A percentile compares a stretch with the other conserved stretches of the same genome.
phyloP scores from a whole-genome alignment of 2,888 invertebrate genomes.

The Papilio protenor region DNA sequence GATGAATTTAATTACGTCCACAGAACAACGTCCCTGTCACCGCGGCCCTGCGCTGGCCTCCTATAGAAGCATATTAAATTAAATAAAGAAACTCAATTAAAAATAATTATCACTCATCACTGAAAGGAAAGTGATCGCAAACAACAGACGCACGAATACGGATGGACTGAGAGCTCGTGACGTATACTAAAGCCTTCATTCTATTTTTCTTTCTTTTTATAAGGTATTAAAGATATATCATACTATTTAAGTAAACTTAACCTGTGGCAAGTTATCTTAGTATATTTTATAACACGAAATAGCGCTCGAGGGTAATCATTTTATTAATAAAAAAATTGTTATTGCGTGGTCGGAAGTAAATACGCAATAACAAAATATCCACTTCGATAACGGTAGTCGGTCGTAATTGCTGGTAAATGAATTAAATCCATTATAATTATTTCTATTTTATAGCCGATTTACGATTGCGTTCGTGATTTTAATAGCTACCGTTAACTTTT shows the following conservation, averaged over 20 bases:
- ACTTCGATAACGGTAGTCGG: conserved; percentile 58
- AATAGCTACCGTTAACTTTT: conserved; percentile 49
- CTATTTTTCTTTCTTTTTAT: neutral
- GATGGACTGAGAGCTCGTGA: too few species aligned
- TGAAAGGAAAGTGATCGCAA: neutral
- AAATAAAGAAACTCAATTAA: neutral
- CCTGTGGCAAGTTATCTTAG: neutral
- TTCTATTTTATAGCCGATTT: conserved; percentile 60
- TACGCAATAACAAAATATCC: conserved; percentile 53
- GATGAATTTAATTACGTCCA: neutral
- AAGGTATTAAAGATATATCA: neutral
- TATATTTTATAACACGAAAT: neutral
- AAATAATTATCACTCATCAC: neutral
- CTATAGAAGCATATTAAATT: neutral
- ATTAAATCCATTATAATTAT: conserved; percentile 51
- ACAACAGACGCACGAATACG: neutral
- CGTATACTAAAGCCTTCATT: neutral
- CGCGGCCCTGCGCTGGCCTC: neutral
- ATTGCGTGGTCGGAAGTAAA: conserved; percentile 19
- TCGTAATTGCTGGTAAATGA: conserved; percentile 51
- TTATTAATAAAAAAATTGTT: neutral
- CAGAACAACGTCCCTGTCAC: neutral
- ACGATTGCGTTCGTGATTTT: conserved; percentile 59
- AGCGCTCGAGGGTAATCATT: neutral
- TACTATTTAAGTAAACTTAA: neutral